These are phyloP conservation scores for Sycophila sp. DNA, from an alignment of 1,140 invertebrate genomes.

Conservation along the genomic window DNA sequence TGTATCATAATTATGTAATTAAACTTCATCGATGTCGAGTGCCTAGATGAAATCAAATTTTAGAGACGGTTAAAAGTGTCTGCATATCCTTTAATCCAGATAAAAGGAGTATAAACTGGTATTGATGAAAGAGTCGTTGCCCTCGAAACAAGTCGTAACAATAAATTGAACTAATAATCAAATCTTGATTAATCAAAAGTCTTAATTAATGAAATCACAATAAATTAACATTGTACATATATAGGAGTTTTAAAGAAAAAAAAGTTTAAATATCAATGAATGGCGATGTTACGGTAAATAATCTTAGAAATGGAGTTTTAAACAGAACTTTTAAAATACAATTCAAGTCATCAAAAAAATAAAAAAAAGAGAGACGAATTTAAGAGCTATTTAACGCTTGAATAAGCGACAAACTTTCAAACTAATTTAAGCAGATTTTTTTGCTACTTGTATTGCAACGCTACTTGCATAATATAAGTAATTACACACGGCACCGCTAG, in stretches of 20 bases:
- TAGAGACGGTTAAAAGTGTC: not conserved
- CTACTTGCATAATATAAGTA: too few species aligned
- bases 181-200: conserved; percentile 55
- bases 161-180: conserved; percentile 49
- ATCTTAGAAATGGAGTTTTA: not conserved
- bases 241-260: too few species aligned
- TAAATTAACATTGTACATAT: too few species aligned
- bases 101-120: not conserved
- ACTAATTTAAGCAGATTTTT: too few species aligned
- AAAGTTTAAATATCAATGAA: too few species aligned
- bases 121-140: conserved; percentile 15
- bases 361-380: conserved; percentile 7
- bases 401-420: too few species aligned
- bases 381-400: too few species aligned
- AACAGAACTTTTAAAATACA: not conserved
- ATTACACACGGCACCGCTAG: too few species aligned
- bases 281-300: not conserved
- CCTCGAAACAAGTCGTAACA: too few species aligned
- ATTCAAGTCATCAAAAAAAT: conserved; percentile 15
- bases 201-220: not conserved
- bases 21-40: conserved; percentile 32
- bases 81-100: too few species aligned
- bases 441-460: too few species aligned
- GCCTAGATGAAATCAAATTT: conserved; percentile 19
- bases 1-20: conserved; percentile 33